Conservation (phyloP, 2,888 invertebrate species). For the Geotrupes spiniger region DNA sequence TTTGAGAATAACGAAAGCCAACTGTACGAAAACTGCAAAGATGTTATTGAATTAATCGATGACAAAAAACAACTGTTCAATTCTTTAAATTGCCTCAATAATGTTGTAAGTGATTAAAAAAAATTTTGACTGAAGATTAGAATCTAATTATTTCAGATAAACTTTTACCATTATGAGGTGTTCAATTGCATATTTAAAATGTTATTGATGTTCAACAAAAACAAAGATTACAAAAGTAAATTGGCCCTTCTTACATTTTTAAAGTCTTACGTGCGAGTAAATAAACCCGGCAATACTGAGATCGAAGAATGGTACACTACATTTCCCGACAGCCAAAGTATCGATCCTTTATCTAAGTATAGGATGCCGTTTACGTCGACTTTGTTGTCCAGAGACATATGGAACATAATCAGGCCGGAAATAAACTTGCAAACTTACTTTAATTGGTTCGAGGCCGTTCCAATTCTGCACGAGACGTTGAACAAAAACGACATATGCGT, state of each 20-base stretch:
- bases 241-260: conserved; percentile 39
- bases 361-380: conserved; percentile 51
- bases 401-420: conserved; percentile 51
- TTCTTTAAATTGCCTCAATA: conserved; percentile 37
- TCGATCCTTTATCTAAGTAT: conserved; percentile 52
- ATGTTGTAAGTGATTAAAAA: conserved; percentile 29
- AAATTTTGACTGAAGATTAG: conserved; percentile 14
- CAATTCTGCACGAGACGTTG: conserved; percentile 39
- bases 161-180: conserved; percentile 56
- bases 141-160: conserved; percentile 45
- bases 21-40: conserved; percentile 41
- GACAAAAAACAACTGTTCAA: conserved; percentile 38
- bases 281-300: conserved; percentile 50
- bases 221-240: conserved; percentile 22
- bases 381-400: conserved; percentile 44
- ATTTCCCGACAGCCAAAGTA: conserved; percentile 45
- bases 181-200: conserved; percentile 50
- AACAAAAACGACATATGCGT: conserved; percentile 52
- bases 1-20: conserved; percentile 33
- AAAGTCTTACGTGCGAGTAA: conserved; percentile 42
- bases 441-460: conserved; percentile 51
- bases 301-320: conserved; percentile 50
- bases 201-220: conserved; percentile 24
- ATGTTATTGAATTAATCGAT: conserved; percentile 40
- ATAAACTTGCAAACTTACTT: conserved; percentile 51